phyloP scores from a whole-genome alignment of 1,140 invertebrate genomes.

The Drosophila carrolli region DNA sequence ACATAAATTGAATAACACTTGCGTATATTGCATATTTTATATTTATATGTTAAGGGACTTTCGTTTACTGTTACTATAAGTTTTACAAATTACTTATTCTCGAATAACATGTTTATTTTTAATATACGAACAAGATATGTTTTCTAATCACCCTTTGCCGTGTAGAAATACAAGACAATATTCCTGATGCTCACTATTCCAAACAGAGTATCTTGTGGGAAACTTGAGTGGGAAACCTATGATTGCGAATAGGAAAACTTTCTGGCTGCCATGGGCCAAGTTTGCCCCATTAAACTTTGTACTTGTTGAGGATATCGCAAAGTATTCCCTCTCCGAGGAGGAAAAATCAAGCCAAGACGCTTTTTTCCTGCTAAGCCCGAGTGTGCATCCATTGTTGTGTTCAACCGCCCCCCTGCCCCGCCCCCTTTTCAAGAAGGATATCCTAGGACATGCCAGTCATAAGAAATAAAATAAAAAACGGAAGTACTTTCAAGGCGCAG shows the following conservation, averaged over 20 bases:
- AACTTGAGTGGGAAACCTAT: slow-evolving; percentile 19
- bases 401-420: background rate
- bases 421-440: background rate
- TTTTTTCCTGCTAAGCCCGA: slow-evolving; percentile 6
- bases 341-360: slow-evolving; percentile 21
- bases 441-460: background rate
- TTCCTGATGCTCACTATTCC: background rate
- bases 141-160: background rate
- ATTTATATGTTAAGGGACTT: no score
- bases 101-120: no score
- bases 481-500: slow-evolving; percentile 28
- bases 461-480: slow-evolving; percentile 15
- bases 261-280: slow-evolving; percentile 14
- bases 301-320: slow-evolving; percentile 56
- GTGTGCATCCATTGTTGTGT: slow-evolving; percentile 8
- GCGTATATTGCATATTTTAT: no score
- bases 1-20: no score
- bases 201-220: background rate
- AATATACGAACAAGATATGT: background rate
- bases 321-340: slow-evolving; percentile 27
- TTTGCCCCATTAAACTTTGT: slow-evolving; percentile 44
- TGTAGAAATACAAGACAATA: background rate
- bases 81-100: no score
- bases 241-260: slow-evolving; percentile 31
- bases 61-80: no score